Evolutionary conservation across 2,113 vertebrate genomes (phyloP), one percentile per base, ranked within the genome.

Genomic region (Pao palembangensis): DNA sequence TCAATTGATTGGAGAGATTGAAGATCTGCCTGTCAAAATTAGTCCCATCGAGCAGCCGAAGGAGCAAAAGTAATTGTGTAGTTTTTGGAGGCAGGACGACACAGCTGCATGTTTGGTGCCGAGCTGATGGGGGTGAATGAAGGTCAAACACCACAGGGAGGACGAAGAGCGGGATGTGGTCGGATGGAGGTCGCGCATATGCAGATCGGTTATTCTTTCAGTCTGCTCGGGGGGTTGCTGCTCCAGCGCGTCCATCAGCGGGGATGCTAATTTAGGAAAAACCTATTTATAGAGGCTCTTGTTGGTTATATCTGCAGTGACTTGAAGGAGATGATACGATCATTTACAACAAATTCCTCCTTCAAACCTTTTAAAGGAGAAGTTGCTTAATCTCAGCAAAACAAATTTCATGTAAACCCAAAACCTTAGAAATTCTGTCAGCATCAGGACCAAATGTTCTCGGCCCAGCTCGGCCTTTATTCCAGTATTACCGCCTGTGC

Each of bases 1-100:
- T 86, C 89, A 91, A 90, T 91, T 90, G 85, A 91, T 88, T 87
- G 64, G 78, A 78, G 76, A 86, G 80, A 88, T 73, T 77, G 76
- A 81, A 64, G 71, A 85, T 80, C 80, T 88, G 87, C 78, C 89
- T 76, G 79, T 91, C 89, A 90, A 82, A 81, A 88, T 87, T 78
- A 87, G 71, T 57, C 18, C 21, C 57, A 61, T 62, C 58, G 73
- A 76, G 64, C 64, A 61, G 51, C 56, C 62, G 77, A 73, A 53
- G 71, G 67, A 79, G 76, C 75, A 49, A 48, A 64, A 50, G 78
- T 85, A 88, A 90, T 90, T 88, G 88, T 81, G 80, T 88, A 83
- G 80, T 89, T 82, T 76, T 81, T 76, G 64, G 67, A 60, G 46
- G 67, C 55, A 61, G 14, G 58, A 14, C 59, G 73, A 57, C 69